A percentile compares a stretch with the other conserved stretches of the same genome.
phyloP scores from a whole-genome alignment of 2,888 invertebrate species.

The Chelonus formosanus region DNA sequence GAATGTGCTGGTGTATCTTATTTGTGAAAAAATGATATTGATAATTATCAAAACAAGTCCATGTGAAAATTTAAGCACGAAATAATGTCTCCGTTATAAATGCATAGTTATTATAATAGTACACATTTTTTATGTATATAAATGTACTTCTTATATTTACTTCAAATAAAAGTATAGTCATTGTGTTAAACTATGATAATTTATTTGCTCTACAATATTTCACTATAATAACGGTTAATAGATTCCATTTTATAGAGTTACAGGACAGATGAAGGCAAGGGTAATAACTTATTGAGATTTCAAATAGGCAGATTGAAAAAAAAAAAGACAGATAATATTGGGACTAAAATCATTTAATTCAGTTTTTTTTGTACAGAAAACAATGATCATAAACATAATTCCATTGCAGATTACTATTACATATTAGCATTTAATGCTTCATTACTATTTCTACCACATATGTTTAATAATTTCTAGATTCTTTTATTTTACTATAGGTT shows the following conservation, averaged over 20 bases:
- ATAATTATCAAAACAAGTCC: slow-evolving; percentile 42
- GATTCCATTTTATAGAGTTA: too few relatives aligned
- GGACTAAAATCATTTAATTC: slow-evolving; percentile 62
- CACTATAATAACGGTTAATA: too few relatives aligned
- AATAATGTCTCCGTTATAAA: slow-evolving; percentile 47
- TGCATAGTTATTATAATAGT: slow-evolving; percentile 56
- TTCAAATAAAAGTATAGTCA: slow-evolving; percentile 65
- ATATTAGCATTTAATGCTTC: slow-evolving; percentile 61
- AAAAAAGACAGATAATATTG: slow-evolving; percentile 38
- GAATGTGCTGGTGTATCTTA: too few relatives aligned
- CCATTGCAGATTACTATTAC: slow-evolving; percentile 61
- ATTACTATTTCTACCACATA: slow-evolving; percentile 57
- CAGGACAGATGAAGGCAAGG: too few relatives aligned
- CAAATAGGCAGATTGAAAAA: neutral
- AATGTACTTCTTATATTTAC: slow-evolving; percentile 64
- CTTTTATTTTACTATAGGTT: slow-evolving; percentile 37
- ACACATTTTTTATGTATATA: slow-evolving; percentile 65
- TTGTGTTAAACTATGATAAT: slow-evolving; percentile 53
- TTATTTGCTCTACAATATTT: too few relatives aligned
- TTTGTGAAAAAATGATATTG: slow-evolving; percentile 3
- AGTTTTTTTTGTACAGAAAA: slow-evolving; percentile 62
- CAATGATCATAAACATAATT: slow-evolving; percentile 61
- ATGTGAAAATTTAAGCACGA: slow-evolving; percentile 57
- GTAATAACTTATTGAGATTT: too few relatives aligned
- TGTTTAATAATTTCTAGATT: slow-evolving; percentile 59